These are phyloP conservation scores for Pterostichus niger DNA, from an alignment of 2,888 invertebrate genomes.

Conservation along the genomic window DNA sequence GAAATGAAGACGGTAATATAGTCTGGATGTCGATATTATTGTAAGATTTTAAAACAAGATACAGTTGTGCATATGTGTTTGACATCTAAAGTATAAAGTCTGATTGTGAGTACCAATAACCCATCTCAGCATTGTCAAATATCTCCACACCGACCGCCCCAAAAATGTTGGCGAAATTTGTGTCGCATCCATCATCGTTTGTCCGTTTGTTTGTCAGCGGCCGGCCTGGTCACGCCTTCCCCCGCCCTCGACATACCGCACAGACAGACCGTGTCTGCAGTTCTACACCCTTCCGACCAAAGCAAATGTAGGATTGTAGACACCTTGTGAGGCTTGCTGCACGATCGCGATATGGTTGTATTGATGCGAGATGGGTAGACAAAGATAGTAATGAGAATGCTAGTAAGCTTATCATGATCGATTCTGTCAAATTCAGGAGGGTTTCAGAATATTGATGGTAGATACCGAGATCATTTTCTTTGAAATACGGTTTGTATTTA, in stretches of 20 bases:
- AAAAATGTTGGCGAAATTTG: constrained; percentile 39
- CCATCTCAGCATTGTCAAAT: constrained; percentile 16
- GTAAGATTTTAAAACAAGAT: too few relatives aligned
- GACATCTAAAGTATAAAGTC: too few relatives aligned
- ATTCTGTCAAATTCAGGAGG: background rate
- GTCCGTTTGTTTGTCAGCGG: constrained; percentile 60
- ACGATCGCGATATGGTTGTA: background rate
- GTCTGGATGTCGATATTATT: too few relatives aligned
- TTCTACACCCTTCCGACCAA: constrained; percentile 2
- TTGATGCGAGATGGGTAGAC: background rate
- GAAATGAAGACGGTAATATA: too few relatives aligned
- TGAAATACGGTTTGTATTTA: too few relatives aligned
- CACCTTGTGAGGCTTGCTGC: constrained; percentile 1
- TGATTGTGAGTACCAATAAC: constrained; percentile 23
- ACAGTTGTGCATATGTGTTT: too few relatives aligned
- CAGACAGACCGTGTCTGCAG: background rate
- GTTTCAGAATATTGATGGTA: too few relatives aligned
- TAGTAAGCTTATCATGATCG: background rate
- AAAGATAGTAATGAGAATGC: constrained; percentile 26
- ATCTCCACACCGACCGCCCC: constrained; percentile 3
- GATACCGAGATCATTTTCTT: too few relatives aligned
- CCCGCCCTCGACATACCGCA: constrained; percentile 22
- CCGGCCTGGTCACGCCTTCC: constrained; percentile 25
- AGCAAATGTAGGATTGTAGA: background rate
- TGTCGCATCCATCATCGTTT: constrained; percentile 62